Base-by-base conservation (phyloP, 2,797 vertebrate genomes). In the Microctenopoma stevenorrisi region DNA sequence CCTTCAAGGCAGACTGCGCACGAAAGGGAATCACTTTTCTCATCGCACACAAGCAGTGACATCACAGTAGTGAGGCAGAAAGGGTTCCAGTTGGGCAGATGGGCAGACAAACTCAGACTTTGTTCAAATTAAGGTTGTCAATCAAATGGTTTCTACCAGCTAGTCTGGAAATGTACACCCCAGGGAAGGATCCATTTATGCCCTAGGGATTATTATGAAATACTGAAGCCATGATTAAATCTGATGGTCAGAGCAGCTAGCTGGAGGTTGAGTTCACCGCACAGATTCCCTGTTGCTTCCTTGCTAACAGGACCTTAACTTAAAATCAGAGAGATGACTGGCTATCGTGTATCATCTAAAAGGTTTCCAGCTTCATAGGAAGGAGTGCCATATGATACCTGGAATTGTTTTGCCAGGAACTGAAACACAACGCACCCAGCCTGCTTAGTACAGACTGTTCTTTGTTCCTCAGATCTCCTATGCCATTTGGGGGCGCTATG, bases 401-500 rank as follows among this genome's bases (percentile, higher is more conserved):
- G 1, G 2, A 28, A 5, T 63, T 18, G 26, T 52, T 59, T 56
- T 53, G 46, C 56, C 44, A 25, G 52, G 56, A 51, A 37, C 22
- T 64, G 22, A 44, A 60, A 65, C 53, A 47, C 54, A 63, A 26
- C 18, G 48, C 44, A 54, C 33, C 15, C 28, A 48, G 9, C 3
- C 40, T n/a, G 44, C 43, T 64, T 18, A 52, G 12, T 64, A 59
- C 65, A n/a, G 9, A n/a, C 60, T 75, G 26, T 9, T 53, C 8
- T 67, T 63, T 79, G 14, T 64, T 52, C 15, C 26, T 72, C 64
- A 99, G 98, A 92, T 95, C 94, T 46, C 93, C 97, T 0, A 85
- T 89, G 74, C 98, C 98, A 0, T 99, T 98, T 49, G 95, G 96
- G 55, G 95, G 91, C 48, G 33, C 79, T 0, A 72, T 92, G 65